Evolutionary conservation across 2,797 vertebrate genomes (phyloP), one percentile per base, ranked within the genome.

Genomic region (Etheostoma nigrum): DNA sequence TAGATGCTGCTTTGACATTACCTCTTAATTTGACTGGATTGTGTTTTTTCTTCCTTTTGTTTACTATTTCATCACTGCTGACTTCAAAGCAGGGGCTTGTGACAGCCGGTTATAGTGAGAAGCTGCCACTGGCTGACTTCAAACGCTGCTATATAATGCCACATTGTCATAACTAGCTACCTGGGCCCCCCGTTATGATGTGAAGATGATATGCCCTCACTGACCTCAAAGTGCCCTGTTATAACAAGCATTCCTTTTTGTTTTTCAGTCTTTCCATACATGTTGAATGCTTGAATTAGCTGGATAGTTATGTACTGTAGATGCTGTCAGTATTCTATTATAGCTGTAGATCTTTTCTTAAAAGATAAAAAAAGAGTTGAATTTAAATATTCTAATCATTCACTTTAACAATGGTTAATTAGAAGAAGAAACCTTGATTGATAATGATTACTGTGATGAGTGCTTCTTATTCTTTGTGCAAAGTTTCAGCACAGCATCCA

Each of bases 31-130:
- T 74, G 60, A 88, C 72, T 53, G 40, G 52, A 81, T 92, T 82
- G 14, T 8, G 4, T 54, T 45, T 61, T 78, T 78, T 48, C 81
- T 85, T 30, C 61, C 13, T 6, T 65, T 70, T 36, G 87, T 64
- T 88, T 67, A 74, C 64, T 76, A 67, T 83, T 92, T 91, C 81
- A 86, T 89, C 64, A 53, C 72, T 54, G 67, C 70, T 8, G 78
- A 89, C 88, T 93, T 95, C 92, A 93, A 93, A 94, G 90, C 62
- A 0, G 23, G 72, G 78, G 77, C 86, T 78, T 74, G 81, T 86
- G 91, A 79, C 76, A 83, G 88, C 75, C 79, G 72, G 48, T n/a
- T 72, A 85, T 89, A 90, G 72, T 54, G 81, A 72, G 40, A 52
- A 58, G 42, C 89, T 88, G 89, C 91, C 71, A 86, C 83, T 86